Evolutionary conservation across 1,140 invertebrate genomes (phyloP).

Genomic region (Hycleus cichorii): DNA sequence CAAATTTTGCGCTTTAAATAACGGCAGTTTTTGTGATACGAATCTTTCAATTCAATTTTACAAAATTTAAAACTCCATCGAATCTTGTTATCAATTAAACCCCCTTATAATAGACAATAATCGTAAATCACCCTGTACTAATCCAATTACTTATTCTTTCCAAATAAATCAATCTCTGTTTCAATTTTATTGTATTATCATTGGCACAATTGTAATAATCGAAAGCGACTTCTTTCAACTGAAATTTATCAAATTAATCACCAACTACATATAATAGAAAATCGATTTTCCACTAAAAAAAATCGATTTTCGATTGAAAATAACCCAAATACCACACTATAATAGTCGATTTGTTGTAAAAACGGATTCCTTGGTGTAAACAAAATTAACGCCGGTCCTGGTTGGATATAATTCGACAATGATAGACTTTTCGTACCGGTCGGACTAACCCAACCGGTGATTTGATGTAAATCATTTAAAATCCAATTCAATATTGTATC

Average conservation of each 20-base stretch:
- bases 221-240: conserved; percentile 58
- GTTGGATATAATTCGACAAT: conserved; percentile 52
- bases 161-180: conserved; percentile 26
- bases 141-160: conserved; percentile 25
- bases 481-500: conserved; percentile 53
- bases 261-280: too few relatives aligned
- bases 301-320: too few relatives aligned
- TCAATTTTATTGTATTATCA: conserved; percentile 42
- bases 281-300: too few relatives aligned
- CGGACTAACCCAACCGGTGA: conserved; percentile 54
- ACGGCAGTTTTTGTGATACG: too few relatives aligned
- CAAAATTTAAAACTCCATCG: too few relatives aligned
- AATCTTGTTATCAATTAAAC: too few relatives aligned
- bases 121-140: too few relatives aligned
- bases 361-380: conserved; percentile 66
- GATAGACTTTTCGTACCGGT: conserved; percentile 56
- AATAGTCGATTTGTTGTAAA: conserved; percentile 50
- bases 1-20: too few relatives aligned
- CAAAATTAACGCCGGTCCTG: conserved; percentile 59
- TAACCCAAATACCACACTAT: conserved; percentile 49
- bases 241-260: conserved; percentile 22
- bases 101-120: too few relatives aligned
- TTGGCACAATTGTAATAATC: conserved; percentile 60
- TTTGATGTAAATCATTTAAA: conserved; percentile 47
- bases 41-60: too few relatives aligned